Conservation (phyloP, 1,140 invertebrate species). For the Adoxophyes honmai region DNA sequence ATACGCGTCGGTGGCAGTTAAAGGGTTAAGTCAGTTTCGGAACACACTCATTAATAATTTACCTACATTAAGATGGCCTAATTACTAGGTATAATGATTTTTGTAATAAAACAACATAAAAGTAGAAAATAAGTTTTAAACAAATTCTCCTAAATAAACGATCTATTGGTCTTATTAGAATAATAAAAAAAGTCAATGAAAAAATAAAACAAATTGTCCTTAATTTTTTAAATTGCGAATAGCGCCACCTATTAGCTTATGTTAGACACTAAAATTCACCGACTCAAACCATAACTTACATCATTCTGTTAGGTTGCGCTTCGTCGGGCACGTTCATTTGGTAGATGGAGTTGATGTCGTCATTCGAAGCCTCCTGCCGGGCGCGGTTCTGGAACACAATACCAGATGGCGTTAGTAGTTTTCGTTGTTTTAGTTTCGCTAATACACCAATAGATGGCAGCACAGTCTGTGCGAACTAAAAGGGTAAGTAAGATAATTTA, state of each 20-base stretch:
- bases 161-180: too few relatives aligned
- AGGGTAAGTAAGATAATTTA: background rate
- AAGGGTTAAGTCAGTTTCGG: too few relatives aligned
- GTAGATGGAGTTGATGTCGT: conserved; percentile 46
- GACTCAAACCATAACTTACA: conserved; percentile 28
- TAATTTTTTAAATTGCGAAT: conserved; percentile 25
- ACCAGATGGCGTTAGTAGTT: conserved; percentile 34
- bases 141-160: too few relatives aligned
- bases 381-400: conserved; percentile 48
- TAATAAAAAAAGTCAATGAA: too few relatives aligned
- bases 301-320: conserved; percentile 27
- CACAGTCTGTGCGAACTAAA: background rate
- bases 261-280: background rate
- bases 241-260: background rate
- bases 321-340: conserved; percentile 39
- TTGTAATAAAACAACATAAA: too few relatives aligned
- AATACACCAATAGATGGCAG: background rate
- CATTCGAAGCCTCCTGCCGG: conserved; percentile 30
- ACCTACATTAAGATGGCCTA: too few relatives aligned
- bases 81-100: too few relatives aligned
- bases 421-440: background rate
- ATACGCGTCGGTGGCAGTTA: too few relatives aligned
- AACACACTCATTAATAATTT: too few relatives aligned
- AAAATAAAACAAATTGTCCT: too few relatives aligned
- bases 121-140: too few relatives aligned